Percentiles rank a stretch among this genome's conserved stretches.
Evolutionary conservation across 2,797 vertebrate genomes (phyloP).

Genomic region (Schizopygopsis pylzovi): DNA sequence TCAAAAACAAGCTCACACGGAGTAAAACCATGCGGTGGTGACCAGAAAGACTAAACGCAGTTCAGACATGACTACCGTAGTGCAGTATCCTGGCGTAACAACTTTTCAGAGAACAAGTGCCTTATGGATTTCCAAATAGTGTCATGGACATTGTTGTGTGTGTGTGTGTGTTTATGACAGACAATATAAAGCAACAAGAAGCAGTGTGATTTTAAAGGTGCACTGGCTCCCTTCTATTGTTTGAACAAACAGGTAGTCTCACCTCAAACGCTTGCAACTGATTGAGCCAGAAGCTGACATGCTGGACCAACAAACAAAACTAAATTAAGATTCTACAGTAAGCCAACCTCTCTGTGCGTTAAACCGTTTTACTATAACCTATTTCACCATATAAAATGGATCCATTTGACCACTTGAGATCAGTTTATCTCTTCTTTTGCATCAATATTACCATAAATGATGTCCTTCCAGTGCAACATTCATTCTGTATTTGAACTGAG

Average conservation of each 20-base stretch:
- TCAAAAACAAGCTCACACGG: slow-evolving; percentile 76
- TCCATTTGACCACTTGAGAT: background rate
- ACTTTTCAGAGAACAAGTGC: background rate
- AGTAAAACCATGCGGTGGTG: slow-evolving; percentile 84
- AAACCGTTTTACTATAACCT: background rate
- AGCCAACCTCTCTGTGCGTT: background rate
- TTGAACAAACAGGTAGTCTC: too few species aligned
- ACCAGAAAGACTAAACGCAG: slow-evolving; percentile 34
- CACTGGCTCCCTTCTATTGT: background rate
- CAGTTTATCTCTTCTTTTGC: background rate
- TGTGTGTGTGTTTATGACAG: background rate
- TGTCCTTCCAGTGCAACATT: background rate
- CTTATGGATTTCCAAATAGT: slow-evolving; percentile 1
- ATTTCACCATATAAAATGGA: background rate
- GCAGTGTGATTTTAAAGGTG: background rate
- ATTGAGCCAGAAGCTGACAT: background rate
- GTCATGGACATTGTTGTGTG: background rate
- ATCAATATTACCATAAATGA: background rate
- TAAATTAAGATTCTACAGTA: background rate
- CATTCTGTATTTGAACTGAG: slow-evolving; percentile 5
- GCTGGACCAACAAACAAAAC: background rate
- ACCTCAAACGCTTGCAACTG: background rate
- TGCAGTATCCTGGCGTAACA: background rate
- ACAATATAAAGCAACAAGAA: background rate
- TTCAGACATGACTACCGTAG: background rate